Evolutionary conservation across 2,888 invertebrate genomes (phyloP).

Genomic region (Eupithecia vulgata): DNA sequence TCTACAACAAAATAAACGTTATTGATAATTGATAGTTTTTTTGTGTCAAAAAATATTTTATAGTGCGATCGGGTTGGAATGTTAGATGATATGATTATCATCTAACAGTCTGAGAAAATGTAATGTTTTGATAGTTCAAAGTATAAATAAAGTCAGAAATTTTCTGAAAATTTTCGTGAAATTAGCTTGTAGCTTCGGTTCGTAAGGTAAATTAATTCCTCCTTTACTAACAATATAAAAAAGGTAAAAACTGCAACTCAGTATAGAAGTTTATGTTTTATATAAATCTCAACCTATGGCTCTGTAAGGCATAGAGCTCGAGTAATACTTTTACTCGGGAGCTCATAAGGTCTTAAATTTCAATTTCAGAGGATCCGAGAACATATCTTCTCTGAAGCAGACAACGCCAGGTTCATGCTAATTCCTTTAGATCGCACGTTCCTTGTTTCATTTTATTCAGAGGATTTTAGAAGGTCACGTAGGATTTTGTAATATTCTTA

Average conservation of each 20-base stretch:
- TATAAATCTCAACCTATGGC: conserved; percentile 18
- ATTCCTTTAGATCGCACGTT: conserved; percentile 54
- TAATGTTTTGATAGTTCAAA: no score
- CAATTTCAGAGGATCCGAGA: conserved; percentile 74
- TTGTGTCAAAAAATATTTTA: no score
- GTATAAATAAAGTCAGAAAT: no score
- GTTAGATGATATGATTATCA: no score
- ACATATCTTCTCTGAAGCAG: conserved; percentile 54
- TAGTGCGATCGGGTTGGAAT: no score
- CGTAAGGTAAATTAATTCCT: not conserved
- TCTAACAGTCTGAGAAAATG: no score
- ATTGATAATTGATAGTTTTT: no score
- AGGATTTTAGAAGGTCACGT: conserved; percentile 3
- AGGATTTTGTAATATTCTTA: conserved; percentile 1
- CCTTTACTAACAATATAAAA: not conserved
- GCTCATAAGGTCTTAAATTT: conserved; percentile 73
- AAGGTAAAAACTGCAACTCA: not conserved
- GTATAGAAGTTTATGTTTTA: conserved; percentile 1
- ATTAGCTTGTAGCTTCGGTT: not conserved
- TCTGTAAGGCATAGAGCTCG: conserved; percentile 24
- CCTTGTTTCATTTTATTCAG: conserved; percentile 50
- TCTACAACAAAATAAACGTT: no score
- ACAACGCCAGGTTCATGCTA: conserved; percentile 56
- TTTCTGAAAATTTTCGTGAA: no score
- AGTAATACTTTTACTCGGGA: conserved; percentile 48